Evolutionary conservation across 2,888 invertebrate species (phyloP).

Genomic region (Noctua pronuba): DNA sequence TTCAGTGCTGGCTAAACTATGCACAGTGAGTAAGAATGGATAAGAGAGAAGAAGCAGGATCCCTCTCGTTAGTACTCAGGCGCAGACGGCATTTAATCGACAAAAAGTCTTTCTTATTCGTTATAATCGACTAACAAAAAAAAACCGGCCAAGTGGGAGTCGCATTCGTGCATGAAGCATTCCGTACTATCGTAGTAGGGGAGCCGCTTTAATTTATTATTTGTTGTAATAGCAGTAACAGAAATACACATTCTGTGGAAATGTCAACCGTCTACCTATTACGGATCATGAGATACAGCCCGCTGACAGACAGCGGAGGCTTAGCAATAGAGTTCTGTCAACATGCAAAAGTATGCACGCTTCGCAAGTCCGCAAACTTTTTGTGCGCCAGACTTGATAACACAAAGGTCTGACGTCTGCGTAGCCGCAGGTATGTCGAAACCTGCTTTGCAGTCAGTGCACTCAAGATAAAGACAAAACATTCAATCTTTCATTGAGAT

Average conservation of each 20-base stretch:
- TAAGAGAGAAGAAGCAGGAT: background rate
- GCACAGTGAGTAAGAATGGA: background rate
- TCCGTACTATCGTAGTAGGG: too few relatives aligned
- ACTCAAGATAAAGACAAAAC: constrained; percentile 33
- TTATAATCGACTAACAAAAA: too few relatives aligned
- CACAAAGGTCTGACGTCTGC: constrained; percentile 23
- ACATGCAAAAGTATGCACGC: background rate
- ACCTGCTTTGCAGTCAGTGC: constrained; percentile 41
- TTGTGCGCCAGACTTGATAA: constrained; percentile 15
- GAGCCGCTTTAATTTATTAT: too few relatives aligned
- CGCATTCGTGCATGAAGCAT: too few relatives aligned
- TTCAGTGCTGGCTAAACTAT: background rate
- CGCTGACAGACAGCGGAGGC: too few relatives aligned
- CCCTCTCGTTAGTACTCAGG: too few relatives aligned
- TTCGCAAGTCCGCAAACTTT: background rate
- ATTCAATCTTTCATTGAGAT: constrained; percentile 13
- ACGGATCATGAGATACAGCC: too few relatives aligned
- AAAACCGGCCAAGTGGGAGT: too few relatives aligned
- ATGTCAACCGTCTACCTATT: too few relatives aligned
- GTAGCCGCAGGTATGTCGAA: constrained; percentile 28
- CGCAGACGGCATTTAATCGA: background rate
- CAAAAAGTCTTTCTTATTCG: background rate
- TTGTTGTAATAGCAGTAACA: too few relatives aligned
- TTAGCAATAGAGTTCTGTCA: too few relatives aligned
- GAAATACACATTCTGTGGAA: too few relatives aligned